Conservation (phyloP, 2,113 vertebrate species). For the Oxyruncus cristatus region DNA sequence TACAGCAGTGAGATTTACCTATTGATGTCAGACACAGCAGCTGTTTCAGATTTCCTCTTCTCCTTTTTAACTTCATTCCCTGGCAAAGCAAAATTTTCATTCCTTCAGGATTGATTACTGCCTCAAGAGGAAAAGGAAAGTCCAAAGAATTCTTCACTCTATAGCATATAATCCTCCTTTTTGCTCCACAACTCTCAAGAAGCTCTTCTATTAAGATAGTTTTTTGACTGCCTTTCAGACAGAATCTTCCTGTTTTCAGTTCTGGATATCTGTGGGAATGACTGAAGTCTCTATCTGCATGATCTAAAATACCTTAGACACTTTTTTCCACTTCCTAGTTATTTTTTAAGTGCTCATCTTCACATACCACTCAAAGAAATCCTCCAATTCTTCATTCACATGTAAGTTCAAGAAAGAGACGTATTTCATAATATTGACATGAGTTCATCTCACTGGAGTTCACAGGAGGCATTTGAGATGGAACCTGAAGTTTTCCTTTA, state of each 20-base stretch:
- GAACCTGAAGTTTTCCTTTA: neutral
- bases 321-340: neutral
- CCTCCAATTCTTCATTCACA: neutral
- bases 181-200: neutral
- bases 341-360: neutral
- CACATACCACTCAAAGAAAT: neutral
- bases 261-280: neutral
- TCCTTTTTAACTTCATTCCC: neutral
- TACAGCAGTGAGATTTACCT: neutral
- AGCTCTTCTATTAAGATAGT: neutral
- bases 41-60: neutral
- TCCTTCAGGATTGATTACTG: neutral
- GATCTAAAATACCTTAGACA: neutral
- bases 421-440: neutral
- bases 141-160: neutral
- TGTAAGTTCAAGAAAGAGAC: neutral
- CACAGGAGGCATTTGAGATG: neutral
- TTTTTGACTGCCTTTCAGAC: neutral
- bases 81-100: neutral
- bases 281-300: neutral
- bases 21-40: neutral
- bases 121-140: neutral
- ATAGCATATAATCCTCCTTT: neutral
- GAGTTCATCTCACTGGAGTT: neutral
- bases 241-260: neutral